These are phyloP conservation scores for Radopholus similis DNA, from an alignment of 1,140 invertebrate species.

Conservation along the genomic window DNA sequence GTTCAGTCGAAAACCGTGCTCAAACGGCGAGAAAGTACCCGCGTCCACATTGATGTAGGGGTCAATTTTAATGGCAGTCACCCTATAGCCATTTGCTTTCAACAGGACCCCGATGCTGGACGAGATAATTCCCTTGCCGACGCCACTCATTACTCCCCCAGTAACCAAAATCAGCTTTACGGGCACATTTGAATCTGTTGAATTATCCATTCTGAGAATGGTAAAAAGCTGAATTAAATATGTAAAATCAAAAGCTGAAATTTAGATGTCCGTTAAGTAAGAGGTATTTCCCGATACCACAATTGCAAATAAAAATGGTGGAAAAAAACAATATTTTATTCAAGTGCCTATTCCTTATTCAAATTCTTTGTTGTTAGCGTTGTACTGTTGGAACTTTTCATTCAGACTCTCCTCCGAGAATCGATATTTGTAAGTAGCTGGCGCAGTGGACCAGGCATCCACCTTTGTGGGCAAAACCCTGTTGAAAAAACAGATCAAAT, in stretches of 20 bases:
- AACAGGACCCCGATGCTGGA: slow-evolving; percentile 90
- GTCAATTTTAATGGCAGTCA: slow-evolving; percentile 97
- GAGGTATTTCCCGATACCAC: too few species aligned
- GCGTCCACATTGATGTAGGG: slow-evolving; percentile 98
- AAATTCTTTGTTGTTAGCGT: too few species aligned
- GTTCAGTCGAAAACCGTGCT: slow-evolving; percentile 74
- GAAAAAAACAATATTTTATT: too few species aligned
- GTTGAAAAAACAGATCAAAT: too few species aligned
- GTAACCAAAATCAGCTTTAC: slow-evolving; percentile 95
- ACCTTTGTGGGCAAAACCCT: slow-evolving; percentile 53
- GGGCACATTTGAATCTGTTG: slow-evolving; percentile 2
- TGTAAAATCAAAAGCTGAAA: too few species aligned
- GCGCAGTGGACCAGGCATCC: slow-evolving; percentile 41
- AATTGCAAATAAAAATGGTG: too few species aligned
- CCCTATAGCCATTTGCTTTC: slow-evolving; percentile 82
- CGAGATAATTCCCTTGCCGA: slow-evolving; percentile 94
- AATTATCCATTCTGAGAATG: not conserved
- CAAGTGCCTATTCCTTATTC: too few species aligned
- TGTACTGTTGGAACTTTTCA: too few species aligned
- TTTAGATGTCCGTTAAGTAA: too few species aligned
- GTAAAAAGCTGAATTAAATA: too few species aligned
- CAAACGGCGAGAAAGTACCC: slow-evolving; percentile 95
- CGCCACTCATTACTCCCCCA: slow-evolving; percentile 93
- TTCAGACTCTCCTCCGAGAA: too few species aligned
- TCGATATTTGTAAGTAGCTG: too few species aligned